Percentiles rank a stretch among this genome's conserved stretches.
phyloP scores from a whole-genome alignment of 2,113 vertebrate species.

The Orcinus orca region DNA sequence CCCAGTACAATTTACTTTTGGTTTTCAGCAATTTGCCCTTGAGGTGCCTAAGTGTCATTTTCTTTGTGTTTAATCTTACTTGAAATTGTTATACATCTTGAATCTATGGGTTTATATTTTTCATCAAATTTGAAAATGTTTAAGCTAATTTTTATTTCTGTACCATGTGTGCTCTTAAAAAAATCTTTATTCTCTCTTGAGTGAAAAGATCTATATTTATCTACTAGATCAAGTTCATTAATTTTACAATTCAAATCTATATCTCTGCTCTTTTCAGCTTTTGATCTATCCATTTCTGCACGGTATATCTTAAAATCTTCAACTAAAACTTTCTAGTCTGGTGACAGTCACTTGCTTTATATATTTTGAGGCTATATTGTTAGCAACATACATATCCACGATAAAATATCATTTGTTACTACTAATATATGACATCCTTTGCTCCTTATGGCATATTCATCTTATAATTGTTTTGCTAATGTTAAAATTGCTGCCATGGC shows the following conservation, averaged over 20 bases:
- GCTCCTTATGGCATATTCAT: background rate
- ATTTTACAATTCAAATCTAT: background rate
- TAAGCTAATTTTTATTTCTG: slow-evolving; percentile 27
- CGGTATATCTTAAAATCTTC: background rate
- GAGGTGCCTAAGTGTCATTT: background rate
- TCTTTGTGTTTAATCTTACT: background rate
- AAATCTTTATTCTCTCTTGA: background rate
- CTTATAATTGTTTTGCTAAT: background rate
- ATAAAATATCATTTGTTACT: background rate
- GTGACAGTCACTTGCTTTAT: background rate
- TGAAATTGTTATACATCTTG: background rate
- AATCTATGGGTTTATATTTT: slow-evolving; percentile 21
- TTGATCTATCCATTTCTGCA: background rate
- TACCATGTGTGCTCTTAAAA: slow-evolving; percentile 9
- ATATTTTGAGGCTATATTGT: background rate
- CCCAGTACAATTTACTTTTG: background rate
- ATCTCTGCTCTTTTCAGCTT: background rate
- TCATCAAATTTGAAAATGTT: background rate
- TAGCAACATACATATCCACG: background rate
- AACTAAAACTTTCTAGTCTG: background rate
- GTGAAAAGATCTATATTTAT: slow-evolving; percentile 27
- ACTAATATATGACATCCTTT: background rate
- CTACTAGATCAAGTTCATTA: background rate
- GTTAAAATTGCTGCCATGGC: background rate
- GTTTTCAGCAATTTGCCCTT: background rate